Base-by-base conservation (phyloP, 2,888 invertebrate genomes). In the Stegana nigrithorax region DNA sequence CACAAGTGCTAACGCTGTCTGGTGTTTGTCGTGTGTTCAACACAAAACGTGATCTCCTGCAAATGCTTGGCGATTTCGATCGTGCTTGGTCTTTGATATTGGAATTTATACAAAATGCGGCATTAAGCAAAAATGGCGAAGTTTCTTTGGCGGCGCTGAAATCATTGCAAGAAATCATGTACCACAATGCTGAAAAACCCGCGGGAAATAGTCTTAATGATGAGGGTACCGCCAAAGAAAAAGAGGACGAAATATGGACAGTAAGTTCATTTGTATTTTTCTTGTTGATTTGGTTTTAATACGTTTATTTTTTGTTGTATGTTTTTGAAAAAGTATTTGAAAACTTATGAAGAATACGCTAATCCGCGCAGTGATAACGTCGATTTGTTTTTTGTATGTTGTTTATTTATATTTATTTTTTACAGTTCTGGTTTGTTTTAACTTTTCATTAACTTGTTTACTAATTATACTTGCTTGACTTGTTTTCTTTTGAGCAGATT, bases 1-100 rank as follows among this genome's bases (percentile, higher is more conserved):
- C 98, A 0, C 95, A 97, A 88, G 97, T 95, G 39, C 85, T 96
- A 65, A 95, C 95, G 0, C 85, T 96, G 12, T 94, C 94, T 2
- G 97, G 97, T 0, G 97, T 97, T 19, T 95, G 96, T 0, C 89
- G 97, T 67, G 97, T 94, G 12, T 97, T 98, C 86, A 96, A 96
- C 83, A 94, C 95, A 0, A 94, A 97, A 84, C 90, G 96, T 72
- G 92, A 92, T 76, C 88, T 96, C 57, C 88, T 98, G 17, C 91
- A 92, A 81, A 89, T 91, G 59, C 87, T 95, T 21, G 96, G 95
- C 0, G 97, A 98, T 87, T 98, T 98, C 87, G 91, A 92, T 57
- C 89, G 95, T 59, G 96, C 96, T 0, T 99, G 98, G 98, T 92
- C 93, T 0, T 89, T 97, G 2, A 89, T 99, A 17, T 88, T 99